Base-by-base conservation (phyloP, 2,888 invertebrate genomes). In the Uropetala carovei region DNA sequence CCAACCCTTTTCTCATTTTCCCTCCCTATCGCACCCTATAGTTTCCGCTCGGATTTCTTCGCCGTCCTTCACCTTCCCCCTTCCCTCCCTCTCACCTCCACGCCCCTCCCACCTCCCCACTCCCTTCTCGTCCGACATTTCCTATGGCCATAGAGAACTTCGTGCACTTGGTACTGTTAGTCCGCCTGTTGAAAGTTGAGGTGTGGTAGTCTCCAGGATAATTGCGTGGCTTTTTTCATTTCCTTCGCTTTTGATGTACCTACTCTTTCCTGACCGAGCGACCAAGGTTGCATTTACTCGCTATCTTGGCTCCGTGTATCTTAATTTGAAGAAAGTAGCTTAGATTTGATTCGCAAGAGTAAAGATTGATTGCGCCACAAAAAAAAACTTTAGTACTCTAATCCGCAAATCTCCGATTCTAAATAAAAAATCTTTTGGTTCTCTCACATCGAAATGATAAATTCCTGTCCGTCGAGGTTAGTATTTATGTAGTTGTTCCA, bases 31-130 rank as follows among this genome's bases (percentile, higher is more conserved):
- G 30, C 60, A 64, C 60, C 64, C 89, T 64, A 89, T 89, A 89
- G 89, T 89, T 89, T 89, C 89, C 89, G 89, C 89, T 89, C 89
- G 64, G 89, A 64, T 89, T 64, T 89, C 89, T 64, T 64, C 64
- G 89, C 13, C 89, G 89, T 89, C 89, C 64, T 89, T 64, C 89
- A 64, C 64, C 64, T 64, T n/a, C 1, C 3, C 68, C 89, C 60
- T 11, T 56, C 85, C 27, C 85, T 14, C 30, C 27, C 4, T 75
- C 85, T 13, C 13, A 57, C 85, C 58, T 57, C 14, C 84, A 84
- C 30, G 3, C 56, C 84, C 57, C 18, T 84, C 84, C 57, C n/a
- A 16, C 56, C n/a, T 84, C n/a, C 10, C n/a, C 85, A 56, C 43
- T 43, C 68, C 43, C 18, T 58, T 60, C 89, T 60, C 75, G 13